Base-by-base conservation (phyloP, 37 sponge, comb jelly and placozoan species). In the Cliona cf. orientalis region DNA sequence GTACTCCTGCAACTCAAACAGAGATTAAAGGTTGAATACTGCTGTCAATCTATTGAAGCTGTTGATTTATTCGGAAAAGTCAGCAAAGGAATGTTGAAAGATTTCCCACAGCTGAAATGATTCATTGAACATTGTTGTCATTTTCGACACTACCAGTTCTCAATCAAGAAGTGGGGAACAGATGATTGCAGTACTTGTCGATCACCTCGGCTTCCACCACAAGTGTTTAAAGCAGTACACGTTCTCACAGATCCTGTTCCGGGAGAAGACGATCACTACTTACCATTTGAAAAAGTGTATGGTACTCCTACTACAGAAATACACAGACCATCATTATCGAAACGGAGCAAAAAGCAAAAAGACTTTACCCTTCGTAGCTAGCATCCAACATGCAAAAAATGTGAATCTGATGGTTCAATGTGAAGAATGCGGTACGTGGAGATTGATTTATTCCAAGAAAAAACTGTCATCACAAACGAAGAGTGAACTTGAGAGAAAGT, bases 391-490 rank as follows among this genome's bases (percentile, higher is more conserved):
- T 80, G 71, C 32, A 19, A 23, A 69, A n/a, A 82, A 82, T 71
- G 61, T 29, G 4, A 33, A 36, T 5, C 25, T 66, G 56, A 65
- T 83, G 74, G 53, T 83, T 7, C 65, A 67, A 42, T 82, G 74
- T 40, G 74, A 82, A 34, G 83, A 82, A 34, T 80, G 82, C 40
- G 73, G 26, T 28, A 81, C 74, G 84, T 83, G 84, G 84, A 66
- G 56, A 5, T 39, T 83, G 0, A 14, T 83, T 4, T 72, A 73
- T 45, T 46, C 66, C 14, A 36, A 9, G 29, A 0, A 40, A 53
- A 81, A 81, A 32, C 59, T 81, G 19, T 40, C 60, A 7, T 23
- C 39, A 29, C 5, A 2, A 53, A 66, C 17, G 3, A 29, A 29
- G 55, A 5, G 64, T 36, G 41, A 63, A 46, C 66, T 83, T 28